A percentile compares a stretch with the other conserved stretches of the same genome.
Evolutionary conservation across 2,888 invertebrate genomes (phyloP).

Genomic region (Cantharis flavilabris): DNA sequence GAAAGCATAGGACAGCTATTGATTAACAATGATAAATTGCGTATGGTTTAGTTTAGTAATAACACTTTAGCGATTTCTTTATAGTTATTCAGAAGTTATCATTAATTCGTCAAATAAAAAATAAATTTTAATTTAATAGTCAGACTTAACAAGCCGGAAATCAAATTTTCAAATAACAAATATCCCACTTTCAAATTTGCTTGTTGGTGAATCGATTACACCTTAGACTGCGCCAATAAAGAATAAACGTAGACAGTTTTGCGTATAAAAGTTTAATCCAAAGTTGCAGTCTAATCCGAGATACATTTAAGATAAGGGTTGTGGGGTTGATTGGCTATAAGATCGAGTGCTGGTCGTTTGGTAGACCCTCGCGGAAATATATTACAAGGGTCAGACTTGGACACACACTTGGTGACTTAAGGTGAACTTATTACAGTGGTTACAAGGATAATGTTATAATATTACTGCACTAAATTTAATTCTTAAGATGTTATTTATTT

Average conservation of each 20-base stretch:
- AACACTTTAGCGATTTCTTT: neutral
- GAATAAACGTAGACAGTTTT: conserved; percentile 18
- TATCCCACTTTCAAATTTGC: conserved; percentile 52
- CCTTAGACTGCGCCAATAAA: conserved; percentile 43
- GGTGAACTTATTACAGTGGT: conserved; percentile 28
- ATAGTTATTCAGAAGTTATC: neutral
- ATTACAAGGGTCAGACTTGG: conserved; percentile 37
- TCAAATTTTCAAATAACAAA: conserved; percentile 52
- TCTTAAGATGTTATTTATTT: neutral
- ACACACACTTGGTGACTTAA: conserved; percentile 28
- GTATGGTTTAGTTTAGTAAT: neutral
- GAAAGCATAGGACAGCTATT: too few species aligned
- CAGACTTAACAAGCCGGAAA: conserved; percentile 35
- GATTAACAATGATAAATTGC: neutral
- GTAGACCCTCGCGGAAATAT: conserved; percentile 48
- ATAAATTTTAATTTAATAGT: neutral
- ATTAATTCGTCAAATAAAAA: neutral
- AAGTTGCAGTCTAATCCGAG: conserved; percentile 37
- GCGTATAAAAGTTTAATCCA: conserved; percentile 32
- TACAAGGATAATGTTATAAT: conserved; percentile 16
- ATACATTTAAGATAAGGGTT: conserved; percentile 45
- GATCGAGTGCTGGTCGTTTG: conserved; percentile 51
- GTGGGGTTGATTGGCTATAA: conserved; percentile 47
- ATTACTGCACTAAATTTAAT: neutral
- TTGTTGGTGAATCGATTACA: conserved; percentile 46